Evolutionary conservation across 2,888 invertebrate genomes (phyloP).

Genomic region (Eupithecia inturbata): DNA sequence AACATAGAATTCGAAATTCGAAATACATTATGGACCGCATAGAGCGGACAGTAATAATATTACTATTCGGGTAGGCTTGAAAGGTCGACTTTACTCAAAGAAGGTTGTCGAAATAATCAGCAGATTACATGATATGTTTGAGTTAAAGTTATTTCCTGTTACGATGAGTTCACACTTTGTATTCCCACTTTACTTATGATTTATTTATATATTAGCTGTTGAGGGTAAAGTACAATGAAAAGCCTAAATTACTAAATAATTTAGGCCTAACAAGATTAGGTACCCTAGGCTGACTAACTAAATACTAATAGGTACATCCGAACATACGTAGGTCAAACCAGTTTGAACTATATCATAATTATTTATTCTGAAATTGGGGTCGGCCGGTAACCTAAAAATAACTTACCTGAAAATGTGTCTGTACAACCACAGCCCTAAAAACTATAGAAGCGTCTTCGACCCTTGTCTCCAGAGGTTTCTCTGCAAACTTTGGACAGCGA

Average conservation of each 20-base stretch:
- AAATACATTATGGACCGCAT: too few species aligned
- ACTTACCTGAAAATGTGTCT: slow-evolving; percentile 76
- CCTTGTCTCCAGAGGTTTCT: slow-evolving; percentile 80
- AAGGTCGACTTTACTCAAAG: too few species aligned
- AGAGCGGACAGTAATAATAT: too few species aligned
- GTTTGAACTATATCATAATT: neutral
- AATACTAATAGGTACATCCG: neutral
- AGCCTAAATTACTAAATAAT: neutral
- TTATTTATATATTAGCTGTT: too few species aligned
- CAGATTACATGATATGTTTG: too few species aligned
- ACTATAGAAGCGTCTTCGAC: slow-evolving; percentile 82
- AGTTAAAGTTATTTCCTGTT: too few species aligned
- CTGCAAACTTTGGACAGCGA: slow-evolving; percentile 80
- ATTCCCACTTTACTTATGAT: too few species aligned
- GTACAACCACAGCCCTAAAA: slow-evolving; percentile 80
- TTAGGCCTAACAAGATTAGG: neutral
- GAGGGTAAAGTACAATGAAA: too few species aligned
- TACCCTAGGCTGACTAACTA: neutral
- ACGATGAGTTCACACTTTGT: too few species aligned
- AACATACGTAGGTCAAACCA: neutral
- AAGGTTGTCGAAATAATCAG: too few species aligned
- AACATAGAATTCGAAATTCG: too few species aligned
- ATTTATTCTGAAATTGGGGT: neutral
- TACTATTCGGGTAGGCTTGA: too few species aligned
- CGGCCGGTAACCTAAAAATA: neutral